phyloP scores from a whole-genome alignment of 2,797 vertebrate genomes.

The Anguilla marmorata region DNA sequence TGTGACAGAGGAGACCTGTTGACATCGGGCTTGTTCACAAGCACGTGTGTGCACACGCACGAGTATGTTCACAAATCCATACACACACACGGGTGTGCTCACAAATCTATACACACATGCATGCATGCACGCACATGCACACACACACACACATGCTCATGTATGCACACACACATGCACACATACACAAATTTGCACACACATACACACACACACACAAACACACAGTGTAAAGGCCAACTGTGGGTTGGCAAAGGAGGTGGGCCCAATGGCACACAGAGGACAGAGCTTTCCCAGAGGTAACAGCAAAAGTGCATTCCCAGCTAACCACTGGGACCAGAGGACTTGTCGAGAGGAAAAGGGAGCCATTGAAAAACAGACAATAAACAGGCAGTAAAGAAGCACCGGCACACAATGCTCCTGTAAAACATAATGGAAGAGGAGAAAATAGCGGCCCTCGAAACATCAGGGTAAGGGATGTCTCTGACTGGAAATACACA shows the following conservation, averaged over 20 bases:
- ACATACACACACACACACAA: not conserved
- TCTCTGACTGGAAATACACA: not conserved
- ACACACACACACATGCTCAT: constrained; percentile 19
- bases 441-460: not conserved
- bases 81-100: not conserved
- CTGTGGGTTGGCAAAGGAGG: not conserved
- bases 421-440: not conserved
- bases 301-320: not conserved
- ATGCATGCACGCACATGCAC: not conserved
- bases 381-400: not conserved
- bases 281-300: not conserved
- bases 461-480: not conserved
- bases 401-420: not conserved
- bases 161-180: not conserved
- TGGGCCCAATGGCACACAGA: not conserved
- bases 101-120: constrained; percentile 7
- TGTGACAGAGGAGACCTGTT: not conserved
- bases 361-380: not conserved
- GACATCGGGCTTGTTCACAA: not conserved
- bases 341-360: not conserved
- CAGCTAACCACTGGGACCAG: not conserved
- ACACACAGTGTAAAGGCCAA: not conserved
- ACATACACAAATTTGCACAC: not conserved
- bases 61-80: not conserved
- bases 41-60: constrained; percentile 3